These are phyloP conservation scores for Myiozetetes cayanensis DNA, from an alignment of 2,113 vertebrate species.

Conservation along the genomic window DNA sequence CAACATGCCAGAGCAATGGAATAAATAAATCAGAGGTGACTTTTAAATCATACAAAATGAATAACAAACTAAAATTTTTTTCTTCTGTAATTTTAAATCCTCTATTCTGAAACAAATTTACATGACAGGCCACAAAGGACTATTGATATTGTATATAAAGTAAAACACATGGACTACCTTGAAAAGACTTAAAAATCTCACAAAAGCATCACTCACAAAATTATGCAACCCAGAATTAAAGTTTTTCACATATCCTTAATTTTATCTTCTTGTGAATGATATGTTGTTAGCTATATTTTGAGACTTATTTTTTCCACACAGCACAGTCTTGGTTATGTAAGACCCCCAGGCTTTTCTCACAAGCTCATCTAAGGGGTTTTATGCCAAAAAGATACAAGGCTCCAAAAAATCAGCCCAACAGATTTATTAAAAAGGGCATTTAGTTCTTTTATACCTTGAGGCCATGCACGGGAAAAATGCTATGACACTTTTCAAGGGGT, in stretches of 20 bases:
- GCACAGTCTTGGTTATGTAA: neutral
- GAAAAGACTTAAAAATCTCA: neutral
- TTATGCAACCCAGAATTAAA: neutral
- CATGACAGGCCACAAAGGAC: neutral
- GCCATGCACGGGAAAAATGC: neutral
- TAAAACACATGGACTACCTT: neutral
- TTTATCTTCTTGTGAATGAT: neutral
- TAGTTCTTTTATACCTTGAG: neutral
- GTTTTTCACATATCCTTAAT: neutral
- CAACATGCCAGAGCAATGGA: neutral
- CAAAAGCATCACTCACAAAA: neutral
- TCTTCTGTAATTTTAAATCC: neutral
- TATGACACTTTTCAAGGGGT: neutral
- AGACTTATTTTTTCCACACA: neutral
- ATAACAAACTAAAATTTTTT: neutral
- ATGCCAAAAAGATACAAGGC: neutral
- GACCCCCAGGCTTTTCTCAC: neutral
- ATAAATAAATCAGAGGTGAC: slow-evolving; percentile 27
- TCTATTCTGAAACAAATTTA: neutral
- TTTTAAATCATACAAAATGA: slow-evolving; percentile 18
- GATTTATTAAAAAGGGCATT: neutral
- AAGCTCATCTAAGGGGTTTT: neutral
- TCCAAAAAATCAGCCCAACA: neutral
- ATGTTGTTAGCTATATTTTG: neutral
- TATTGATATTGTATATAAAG: neutral